Evolutionary conservation across 2,113 vertebrate genomes (phyloP).

Genomic region (Tympanuchus pallidicinctus): DNA sequence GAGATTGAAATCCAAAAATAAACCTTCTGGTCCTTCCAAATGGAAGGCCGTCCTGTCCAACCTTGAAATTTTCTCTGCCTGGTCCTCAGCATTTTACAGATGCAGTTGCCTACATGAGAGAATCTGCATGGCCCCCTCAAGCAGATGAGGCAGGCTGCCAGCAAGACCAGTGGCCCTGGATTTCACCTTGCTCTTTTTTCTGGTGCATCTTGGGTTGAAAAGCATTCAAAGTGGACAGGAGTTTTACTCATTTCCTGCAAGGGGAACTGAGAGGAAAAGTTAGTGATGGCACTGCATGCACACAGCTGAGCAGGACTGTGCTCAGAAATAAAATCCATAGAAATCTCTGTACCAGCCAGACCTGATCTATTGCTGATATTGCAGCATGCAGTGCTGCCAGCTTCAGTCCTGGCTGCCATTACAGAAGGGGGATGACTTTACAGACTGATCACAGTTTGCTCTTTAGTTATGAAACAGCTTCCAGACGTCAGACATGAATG

Average conservation of each 20-base stretch:
- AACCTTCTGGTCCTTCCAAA: not conserved
- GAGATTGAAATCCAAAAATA: not conserved
- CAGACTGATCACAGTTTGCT: not conserved
- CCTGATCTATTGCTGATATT: not conserved
- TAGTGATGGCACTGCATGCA: not conserved
- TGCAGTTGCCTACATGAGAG: not conserved
- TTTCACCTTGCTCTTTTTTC: not conserved
- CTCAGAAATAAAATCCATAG: not conserved
- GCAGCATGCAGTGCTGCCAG: not conserved
- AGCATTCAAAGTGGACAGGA: not conserved
- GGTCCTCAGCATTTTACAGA: not conserved
- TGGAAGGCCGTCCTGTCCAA: not conserved
- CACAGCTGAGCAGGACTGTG: not conserved
- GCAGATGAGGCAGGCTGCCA: not conserved
- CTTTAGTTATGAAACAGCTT: constrained; percentile 13
- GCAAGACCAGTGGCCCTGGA: not conserved
- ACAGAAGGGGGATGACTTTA: not conserved
- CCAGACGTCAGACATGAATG: not conserved
- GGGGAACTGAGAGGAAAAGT: not conserved
- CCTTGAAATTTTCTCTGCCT: not conserved
- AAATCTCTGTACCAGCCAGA: not conserved
- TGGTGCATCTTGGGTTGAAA: not conserved
- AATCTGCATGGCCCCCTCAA: fast-evolving
- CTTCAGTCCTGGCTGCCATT: not conserved
- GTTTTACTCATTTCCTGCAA: constrained; percentile 17